These are phyloP conservation scores for Orthosia incerta DNA, from an alignment of 2,888 invertebrate species.

Conservation along the genomic window DNA sequence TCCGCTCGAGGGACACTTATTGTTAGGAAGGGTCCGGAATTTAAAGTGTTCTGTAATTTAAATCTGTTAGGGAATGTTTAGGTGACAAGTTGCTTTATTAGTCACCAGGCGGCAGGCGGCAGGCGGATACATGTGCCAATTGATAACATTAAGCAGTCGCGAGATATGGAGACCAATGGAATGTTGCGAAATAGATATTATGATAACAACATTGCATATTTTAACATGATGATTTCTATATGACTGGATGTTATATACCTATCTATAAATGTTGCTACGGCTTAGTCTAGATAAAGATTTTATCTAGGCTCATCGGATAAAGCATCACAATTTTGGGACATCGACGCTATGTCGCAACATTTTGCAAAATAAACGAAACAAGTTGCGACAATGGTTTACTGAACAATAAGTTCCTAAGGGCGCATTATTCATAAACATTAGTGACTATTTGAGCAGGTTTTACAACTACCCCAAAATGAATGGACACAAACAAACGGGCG, in stretches of 20 bases:
- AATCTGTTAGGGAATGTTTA: background rate
- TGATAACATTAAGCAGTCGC: background rate
- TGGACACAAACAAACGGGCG: slow-evolving; percentile 6
- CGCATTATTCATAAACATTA: slow-evolving; percentile 31
- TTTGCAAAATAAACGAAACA: slow-evolving; percentile 7
- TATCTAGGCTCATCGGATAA: slow-evolving; percentile 6
- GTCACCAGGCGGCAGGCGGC: background rate
- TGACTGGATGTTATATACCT: background rate
- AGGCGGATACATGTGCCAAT: background rate
- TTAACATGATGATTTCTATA: slow-evolving; percentile 5
- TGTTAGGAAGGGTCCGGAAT: slow-evolving; percentile 11
- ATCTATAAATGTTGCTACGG: background rate
- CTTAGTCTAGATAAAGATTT: slow-evolving; percentile 5
- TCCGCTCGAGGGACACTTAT: slow-evolving; percentile 19
- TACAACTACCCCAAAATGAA: slow-evolving; percentile 11
- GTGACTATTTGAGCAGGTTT: background rate
- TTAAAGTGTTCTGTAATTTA: background rate
- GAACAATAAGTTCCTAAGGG: slow-evolving; percentile 10
- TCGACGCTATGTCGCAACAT: slow-evolving; percentile 27
- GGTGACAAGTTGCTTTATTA: slow-evolving; percentile 7
- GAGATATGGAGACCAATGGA: background rate
- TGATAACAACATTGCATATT: slow-evolving; percentile 20
- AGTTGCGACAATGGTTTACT: background rate
- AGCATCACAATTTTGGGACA: slow-evolving; percentile 12
- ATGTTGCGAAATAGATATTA: slow-evolving; percentile 34